phyloP scores from a whole-genome alignment of 1,140 invertebrate species.

The Sitodiplosis mosellana region DNA sequence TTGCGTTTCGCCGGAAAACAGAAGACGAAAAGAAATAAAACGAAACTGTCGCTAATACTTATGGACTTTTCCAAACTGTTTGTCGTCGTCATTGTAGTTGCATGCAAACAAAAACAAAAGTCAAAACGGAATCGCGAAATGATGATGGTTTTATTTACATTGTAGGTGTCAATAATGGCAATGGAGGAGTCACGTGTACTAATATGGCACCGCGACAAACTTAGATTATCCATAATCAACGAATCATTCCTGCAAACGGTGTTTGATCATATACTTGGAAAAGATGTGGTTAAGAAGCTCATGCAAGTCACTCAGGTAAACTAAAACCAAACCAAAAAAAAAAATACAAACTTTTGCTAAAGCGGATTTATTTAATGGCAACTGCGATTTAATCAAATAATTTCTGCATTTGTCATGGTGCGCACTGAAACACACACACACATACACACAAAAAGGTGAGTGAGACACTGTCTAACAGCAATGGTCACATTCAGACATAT shows the following conservation, averaged over 20 bases:
- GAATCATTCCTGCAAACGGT: conserved; percentile 70
- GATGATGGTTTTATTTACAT: conserved; percentile 25
- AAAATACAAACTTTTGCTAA: no score
- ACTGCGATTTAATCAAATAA: no score
- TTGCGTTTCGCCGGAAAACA: no score
- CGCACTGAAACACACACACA: no score
- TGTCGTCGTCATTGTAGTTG: no score
- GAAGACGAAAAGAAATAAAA: no score
- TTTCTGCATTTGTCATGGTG: no score
- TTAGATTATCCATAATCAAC: conserved; percentile 65
- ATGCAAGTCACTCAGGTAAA: conserved; percentile 49
- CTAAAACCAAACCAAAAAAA: not conserved
- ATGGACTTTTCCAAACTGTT: no score
- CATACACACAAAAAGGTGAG: conserved; percentile 51
- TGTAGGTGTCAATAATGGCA: conserved; percentile 73
- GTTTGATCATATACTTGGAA: conserved; percentile 70
- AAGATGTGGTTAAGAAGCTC: conserved; percentile 78
- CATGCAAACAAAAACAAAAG: not conserved
- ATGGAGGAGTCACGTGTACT: conserved; percentile 72
- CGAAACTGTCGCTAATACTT: no score
- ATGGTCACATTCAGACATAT: conserved; percentile 45
- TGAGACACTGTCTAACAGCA: conserved; percentile 54
- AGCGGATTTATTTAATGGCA: no score
- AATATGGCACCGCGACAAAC: conserved; percentile 70
- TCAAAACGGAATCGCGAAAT: not conserved